These are phyloP conservation scores for Ptilorrhoa leucosticta DNA, from an alignment of 2,113 vertebrate species.

Conservation along the genomic window DNA sequence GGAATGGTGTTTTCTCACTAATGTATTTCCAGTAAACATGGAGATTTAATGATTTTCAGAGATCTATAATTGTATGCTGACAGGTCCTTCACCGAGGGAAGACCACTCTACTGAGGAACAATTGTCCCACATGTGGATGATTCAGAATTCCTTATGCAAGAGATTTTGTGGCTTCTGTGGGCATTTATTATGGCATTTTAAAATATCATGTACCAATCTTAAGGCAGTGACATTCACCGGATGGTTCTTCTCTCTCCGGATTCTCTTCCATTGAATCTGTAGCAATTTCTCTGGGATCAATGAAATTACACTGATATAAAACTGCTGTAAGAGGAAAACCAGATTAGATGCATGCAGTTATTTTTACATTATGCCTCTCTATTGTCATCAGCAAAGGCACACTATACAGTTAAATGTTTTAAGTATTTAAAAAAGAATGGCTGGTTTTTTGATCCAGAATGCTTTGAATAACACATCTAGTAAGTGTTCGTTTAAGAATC, in stretches of 20 bases:
- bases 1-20: conserved; percentile 21
- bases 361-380: not conserved
- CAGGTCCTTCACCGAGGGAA: conserved; percentile 28
- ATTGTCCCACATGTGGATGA: conserved; percentile 4
- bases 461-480: not conserved
- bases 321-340: not conserved
- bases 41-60: conserved; percentile 52
- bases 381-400: not conserved
- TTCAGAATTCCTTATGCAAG: conserved; percentile 12
- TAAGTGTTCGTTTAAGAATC: not conserved
- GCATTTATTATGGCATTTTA: not conserved
- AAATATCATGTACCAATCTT: not conserved
- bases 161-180: conserved; percentile 3
- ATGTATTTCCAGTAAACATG: conserved; percentile 39
- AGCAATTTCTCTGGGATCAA: not conserved
- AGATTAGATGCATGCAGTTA: not conserved
- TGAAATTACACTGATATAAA: not conserved
- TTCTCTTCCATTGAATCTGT: not conserved
- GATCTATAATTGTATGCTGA: conserved; percentile 19
- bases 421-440: not conserved
- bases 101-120: conserved; percentile 10
- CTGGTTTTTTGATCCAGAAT: not conserved
- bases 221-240: not conserved
- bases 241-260: not conserved
- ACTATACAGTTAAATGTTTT: not conserved